A percentile compares a stretch with the other conserved stretches of the same genome.
Evolutionary conservation across 1,140 invertebrate species (phyloP).

Genomic region (Dendroctonus valens): DNA sequence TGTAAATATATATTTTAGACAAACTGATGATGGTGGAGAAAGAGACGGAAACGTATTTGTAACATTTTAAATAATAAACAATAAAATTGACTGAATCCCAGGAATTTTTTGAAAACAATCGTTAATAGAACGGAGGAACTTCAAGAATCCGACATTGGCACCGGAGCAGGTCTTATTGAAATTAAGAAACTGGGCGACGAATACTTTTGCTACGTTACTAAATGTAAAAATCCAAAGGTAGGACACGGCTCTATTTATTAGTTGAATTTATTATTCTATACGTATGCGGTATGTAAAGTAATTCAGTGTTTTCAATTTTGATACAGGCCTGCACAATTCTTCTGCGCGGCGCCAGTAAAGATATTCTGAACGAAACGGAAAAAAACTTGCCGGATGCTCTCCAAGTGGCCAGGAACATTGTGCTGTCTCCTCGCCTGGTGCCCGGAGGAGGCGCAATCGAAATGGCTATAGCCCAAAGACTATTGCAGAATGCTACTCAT

Average conservation of each 20-base stretch:
- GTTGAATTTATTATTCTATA: conserved; percentile 4
- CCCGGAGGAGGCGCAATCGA: conserved; percentile 90
- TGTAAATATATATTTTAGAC: no score
- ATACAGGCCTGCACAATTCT: conserved; percentile 90
- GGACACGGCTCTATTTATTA: background rate
- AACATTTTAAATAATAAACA: no score
- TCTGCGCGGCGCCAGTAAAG: conserved; percentile 94
- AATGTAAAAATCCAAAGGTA: conserved; percentile 94
- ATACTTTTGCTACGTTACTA: conserved; percentile 94
- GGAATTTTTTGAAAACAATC: no score
- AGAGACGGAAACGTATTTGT: no score
- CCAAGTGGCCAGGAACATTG: conserved; percentile 93
- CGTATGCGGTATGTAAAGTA: background rate
- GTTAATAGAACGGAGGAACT: conserved; percentile 96
- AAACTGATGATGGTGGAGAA: no score
- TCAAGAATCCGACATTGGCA: conserved; percentile 94
- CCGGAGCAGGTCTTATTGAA: conserved; percentile 92
- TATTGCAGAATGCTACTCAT: conserved; percentile 66
- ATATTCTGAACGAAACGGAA: conserved; percentile 96
- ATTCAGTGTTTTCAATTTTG: background rate
- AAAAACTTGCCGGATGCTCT: conserved; percentile 98
- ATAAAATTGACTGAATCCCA: no score
- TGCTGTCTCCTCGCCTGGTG: conserved; percentile 65
- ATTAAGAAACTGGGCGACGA: conserved; percentile 93
- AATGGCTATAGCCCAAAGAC: conserved; percentile 83